A percentile compares a stretch with the other conserved stretches of the same genome.
Conservation (phyloP, 2,113 vertebrate species). For the Phalacrocorax aristotelis region DNA sequence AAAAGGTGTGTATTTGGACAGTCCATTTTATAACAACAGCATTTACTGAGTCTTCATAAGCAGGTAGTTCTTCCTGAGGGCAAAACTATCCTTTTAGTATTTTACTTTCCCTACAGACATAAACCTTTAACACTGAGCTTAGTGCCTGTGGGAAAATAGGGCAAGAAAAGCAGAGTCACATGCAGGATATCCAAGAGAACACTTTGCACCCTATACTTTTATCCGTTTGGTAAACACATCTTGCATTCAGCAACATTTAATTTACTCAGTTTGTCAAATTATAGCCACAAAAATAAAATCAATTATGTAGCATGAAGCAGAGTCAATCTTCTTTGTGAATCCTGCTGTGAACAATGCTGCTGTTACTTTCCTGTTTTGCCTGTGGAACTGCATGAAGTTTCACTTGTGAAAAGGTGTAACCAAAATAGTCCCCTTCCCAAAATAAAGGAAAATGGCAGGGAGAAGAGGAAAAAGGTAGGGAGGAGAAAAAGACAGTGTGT, state of each 20-base stretch:
- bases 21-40: background rate
- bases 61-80: background rate
- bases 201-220: background rate
- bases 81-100: background rate
- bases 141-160: background rate
- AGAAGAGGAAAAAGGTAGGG: background rate
- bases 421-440: conserved; percentile 23
- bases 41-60: background rate
- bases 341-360: background rate
- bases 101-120: background rate
- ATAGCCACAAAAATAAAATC: background rate
- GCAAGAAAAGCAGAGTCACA: background rate
- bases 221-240: background rate
- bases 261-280: background rate
- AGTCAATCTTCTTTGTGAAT: background rate
- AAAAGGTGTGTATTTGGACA: background rate
- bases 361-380: conserved; percentile 2
- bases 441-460: background rate
- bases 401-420: conserved; percentile 34
- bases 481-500: background rate
- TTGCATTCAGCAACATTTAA: background rate
- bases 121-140: background rate
- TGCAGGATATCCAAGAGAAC: background rate
- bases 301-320: background rate
- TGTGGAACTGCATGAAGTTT: conserved; percentile 8